A percentile compares a stretch with the other conserved stretches of the same genome.
phyloP scores from a whole-genome alignment of 2,113 vertebrate species.

The Danionella cerebrum region DNA sequence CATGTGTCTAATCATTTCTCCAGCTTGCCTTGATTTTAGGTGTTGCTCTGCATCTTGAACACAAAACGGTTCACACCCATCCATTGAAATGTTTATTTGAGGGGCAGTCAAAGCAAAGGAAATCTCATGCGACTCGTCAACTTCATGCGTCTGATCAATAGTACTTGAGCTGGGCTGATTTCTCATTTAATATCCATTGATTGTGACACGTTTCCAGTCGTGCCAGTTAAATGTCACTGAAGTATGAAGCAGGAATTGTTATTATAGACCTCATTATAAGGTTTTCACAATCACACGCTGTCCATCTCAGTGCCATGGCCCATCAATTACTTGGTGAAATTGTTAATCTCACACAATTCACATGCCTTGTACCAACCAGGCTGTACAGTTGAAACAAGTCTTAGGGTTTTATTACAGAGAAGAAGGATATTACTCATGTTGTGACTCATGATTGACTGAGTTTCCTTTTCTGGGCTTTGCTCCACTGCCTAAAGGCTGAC shows the following conservation, averaged over 20 bases:
- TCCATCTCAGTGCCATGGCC: conserved; percentile 1
- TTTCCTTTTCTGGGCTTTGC: conserved; percentile 46
- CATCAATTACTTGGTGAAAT: conserved; percentile 3
- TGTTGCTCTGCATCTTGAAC: conserved; percentile 43
- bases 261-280: conserved; percentile 16
- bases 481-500: conserved; percentile 49
- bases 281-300: not conserved
- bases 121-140: not conserved
- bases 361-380: conserved; percentile 3
- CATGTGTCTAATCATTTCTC: conserved; percentile 43
- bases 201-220: conserved; percentile 16
- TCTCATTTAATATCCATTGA: conserved; percentile 34
- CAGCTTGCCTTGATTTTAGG: conserved; percentile 54
- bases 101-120: conserved; percentile 51
- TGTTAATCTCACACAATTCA: conserved; percentile 4
- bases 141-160: conserved; percentile 29
- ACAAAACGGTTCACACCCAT: conserved; percentile 46
- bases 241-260: conserved; percentile 18
- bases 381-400: not conserved
- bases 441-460: conserved; percentile 11
- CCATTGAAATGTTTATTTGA: conserved; percentile 47
- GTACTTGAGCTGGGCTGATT: conserved; percentile 22
- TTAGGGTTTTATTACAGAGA: not conserved
- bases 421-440: conserved; percentile 6
- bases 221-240: conserved; percentile 18